These are phyloP conservation scores for Thamnaconus septentrionalis DNA, from an alignment of 2,113 vertebrate species.

Conservation along the genomic window DNA sequence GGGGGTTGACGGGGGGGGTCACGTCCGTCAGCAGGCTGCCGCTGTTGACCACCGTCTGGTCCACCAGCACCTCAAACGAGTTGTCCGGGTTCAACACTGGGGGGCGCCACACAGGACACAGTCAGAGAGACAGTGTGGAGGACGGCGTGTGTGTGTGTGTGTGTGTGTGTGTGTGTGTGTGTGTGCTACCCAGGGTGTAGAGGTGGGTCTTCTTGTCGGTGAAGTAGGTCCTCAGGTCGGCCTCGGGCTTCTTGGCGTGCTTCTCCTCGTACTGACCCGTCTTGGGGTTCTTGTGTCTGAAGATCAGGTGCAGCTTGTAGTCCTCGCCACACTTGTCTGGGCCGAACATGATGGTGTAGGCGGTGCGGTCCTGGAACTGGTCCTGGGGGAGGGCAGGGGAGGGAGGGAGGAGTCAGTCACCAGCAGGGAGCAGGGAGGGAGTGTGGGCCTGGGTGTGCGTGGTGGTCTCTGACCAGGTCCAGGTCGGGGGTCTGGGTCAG, in stretches of 20 bases:
- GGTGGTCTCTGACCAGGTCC: constrained; percentile 81
- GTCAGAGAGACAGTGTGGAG: not conserved
- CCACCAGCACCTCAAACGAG: constrained; percentile 92
- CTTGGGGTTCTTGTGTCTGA: constrained; percentile 95
- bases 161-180: constrained; percentile 3
- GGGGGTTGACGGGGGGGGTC: constrained; percentile 91
- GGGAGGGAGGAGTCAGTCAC: not conserved
- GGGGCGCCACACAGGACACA: constrained; percentile 12
- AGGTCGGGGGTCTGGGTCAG: constrained; percentile 88
- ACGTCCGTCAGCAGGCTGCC: constrained; percentile 90
- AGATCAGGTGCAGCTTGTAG: constrained; percentile 98
- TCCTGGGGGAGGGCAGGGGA: constrained; percentile 75
- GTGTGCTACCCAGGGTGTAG: constrained; percentile 83
- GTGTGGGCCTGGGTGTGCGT: not conserved
- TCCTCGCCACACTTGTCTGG: constrained; percentile 99
- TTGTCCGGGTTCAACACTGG: constrained; percentile 96
- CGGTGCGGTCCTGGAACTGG: constrained; percentile 93
- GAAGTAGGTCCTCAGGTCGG: constrained; percentile 91
- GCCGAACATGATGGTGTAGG: constrained; percentile 98
- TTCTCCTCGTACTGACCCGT: constrained; percentile 94
- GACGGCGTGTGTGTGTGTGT: constrained; percentile 59
- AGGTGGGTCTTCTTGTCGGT: constrained; percentile 98
- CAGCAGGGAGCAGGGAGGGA: too few species aligned
- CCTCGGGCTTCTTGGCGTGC: constrained; percentile 91
- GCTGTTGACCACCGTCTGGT: constrained; percentile 91